Percentiles rank a stretch among this genome's conserved stretches.
Conservation (phyloP, 2,888 invertebrate species). For the Cephus pygmeus region DNA sequence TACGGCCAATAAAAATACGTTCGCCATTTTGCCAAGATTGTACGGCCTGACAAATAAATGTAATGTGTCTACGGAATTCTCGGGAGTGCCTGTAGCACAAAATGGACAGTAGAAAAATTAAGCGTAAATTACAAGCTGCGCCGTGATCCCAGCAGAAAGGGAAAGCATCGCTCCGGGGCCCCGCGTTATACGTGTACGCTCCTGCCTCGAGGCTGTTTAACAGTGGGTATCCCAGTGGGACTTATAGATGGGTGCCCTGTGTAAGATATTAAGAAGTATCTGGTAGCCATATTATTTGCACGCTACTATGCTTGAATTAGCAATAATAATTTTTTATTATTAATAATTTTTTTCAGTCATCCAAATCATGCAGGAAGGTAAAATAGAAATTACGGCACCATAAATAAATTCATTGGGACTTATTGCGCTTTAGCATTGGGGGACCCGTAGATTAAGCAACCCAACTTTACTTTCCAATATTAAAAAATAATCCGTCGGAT, state of each 20-base stretch:
- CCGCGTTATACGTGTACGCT: conserved; percentile 19
- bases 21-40: not conserved
- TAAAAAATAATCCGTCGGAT: not conserved
- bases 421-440: not conserved
- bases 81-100: not conserved
- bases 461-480: not conserved
- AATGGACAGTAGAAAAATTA: conserved; percentile 23
- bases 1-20: not conserved
- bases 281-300: not conserved
- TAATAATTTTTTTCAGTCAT: not conserved
- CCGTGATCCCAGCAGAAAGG: conserved; percentile 23
- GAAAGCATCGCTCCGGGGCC: conserved; percentile 31
- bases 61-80: not conserved
- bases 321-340: not conserved
- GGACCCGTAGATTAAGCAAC: not conserved
- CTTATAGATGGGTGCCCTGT: not conserved
- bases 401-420: not conserved
- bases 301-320: not conserved
- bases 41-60: not conserved
- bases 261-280: not conserved
- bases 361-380: not conserved
- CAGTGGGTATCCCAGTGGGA: not conserved
- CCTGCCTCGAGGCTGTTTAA: conserved; percentile 21
- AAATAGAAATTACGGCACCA: not conserved
- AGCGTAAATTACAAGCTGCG: conserved; percentile 26